Conservation (phyloP, 1,140 invertebrate species). For the Bombus confusus region DNA sequence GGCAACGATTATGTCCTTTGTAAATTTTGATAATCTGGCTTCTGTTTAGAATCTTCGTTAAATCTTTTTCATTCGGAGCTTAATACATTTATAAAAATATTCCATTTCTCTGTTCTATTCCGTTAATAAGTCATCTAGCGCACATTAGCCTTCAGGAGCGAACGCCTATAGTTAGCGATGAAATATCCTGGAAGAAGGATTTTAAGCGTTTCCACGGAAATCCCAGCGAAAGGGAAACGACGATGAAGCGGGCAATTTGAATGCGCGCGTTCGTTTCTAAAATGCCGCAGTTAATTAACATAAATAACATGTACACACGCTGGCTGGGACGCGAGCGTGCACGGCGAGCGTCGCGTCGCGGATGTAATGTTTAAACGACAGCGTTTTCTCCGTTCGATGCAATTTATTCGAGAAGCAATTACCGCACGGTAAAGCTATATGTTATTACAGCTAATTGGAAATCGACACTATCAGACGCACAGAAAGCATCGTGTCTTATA, state of each 20-base stretch:
- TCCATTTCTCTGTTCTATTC: no score
- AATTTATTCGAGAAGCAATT: slow-evolving; percentile 65
- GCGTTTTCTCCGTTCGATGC: slow-evolving; percentile 51
- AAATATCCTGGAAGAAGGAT: background rate
- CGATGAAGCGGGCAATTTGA: slow-evolving; percentile 6
- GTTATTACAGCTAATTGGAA: slow-evolving; percentile 66
- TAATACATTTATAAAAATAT: no score
- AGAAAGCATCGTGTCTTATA: slow-evolving; percentile 62
- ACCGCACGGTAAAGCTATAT: slow-evolving; percentile 46
- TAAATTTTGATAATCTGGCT: no score
- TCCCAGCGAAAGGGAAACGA: background rate
- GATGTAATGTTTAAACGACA: slow-evolving; percentile 51
- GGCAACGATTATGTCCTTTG: no score
- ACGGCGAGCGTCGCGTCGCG: background rate
- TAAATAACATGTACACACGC: slow-evolving; percentile 50
- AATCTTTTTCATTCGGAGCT: no score
- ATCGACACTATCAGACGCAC: slow-evolving; percentile 62
- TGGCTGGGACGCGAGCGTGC: background rate
- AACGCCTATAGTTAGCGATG: no score
- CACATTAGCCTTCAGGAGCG: no score
- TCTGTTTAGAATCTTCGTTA: no score
- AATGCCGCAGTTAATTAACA: slow-evolving; percentile 46
- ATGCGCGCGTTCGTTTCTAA: slow-evolving; percentile 29
- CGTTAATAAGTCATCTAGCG: no score
- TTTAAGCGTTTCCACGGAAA: background rate